Percentiles rank a stretch among this genome's conserved stretches.
These are phyloP conservation scores for Drosophila varians DNA, from an alignment of 1,140 invertebrate species.

Conservation along the genomic window DNA sequence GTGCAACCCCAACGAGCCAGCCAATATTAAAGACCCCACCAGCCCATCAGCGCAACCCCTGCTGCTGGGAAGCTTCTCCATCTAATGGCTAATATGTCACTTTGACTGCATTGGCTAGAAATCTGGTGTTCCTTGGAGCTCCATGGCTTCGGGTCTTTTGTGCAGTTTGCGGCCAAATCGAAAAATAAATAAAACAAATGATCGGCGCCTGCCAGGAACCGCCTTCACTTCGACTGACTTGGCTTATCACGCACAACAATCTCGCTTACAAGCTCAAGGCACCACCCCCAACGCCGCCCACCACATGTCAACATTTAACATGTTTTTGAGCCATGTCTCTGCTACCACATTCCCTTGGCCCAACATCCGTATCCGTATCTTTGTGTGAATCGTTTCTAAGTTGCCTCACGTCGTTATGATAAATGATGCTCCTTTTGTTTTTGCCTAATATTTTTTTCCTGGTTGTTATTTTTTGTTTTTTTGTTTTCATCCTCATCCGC, in stretches of 20 bases:
- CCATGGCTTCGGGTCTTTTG: slow-evolving; percentile 12
- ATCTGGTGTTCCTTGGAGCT: slow-evolving; percentile 14
- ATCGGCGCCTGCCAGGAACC: slow-evolving; percentile 34
- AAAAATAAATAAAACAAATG: slow-evolving; percentile 82
- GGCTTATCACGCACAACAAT: slow-evolving; percentile 69
- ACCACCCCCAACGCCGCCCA: slow-evolving; percentile 41
- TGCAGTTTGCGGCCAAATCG: slow-evolving; percentile 64
- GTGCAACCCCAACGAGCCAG: slow-evolving; percentile 17
- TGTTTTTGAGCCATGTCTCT: slow-evolving; percentile 65
- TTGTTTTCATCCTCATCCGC: slow-evolving; percentile 20
- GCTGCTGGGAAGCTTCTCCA: background rate
- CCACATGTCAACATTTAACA: slow-evolving; percentile 80
- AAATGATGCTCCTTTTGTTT: slow-evolving; percentile 70
- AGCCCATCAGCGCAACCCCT: slow-evolving; percentile 15
- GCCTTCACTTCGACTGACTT: slow-evolving; percentile 8
- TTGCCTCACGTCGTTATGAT: slow-evolving; percentile 77
- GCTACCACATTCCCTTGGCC: slow-evolving; percentile 15
- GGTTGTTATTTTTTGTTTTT: slow-evolving; percentile 26
- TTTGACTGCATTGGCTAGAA: slow-evolving; percentile 63
- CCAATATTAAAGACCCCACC: no score
- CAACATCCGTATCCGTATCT: slow-evolving; percentile 28
- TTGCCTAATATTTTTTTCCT: slow-evolving; percentile 54
- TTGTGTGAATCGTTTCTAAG: slow-evolving; percentile 48
- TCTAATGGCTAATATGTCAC: slow-evolving; percentile 74
- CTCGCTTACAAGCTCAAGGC: slow-evolving; percentile 58